These are phyloP conservation scores for Xestia ashworthii DNA, from an alignment of 2,888 invertebrate genomes.

Conservation along the genomic window DNA sequence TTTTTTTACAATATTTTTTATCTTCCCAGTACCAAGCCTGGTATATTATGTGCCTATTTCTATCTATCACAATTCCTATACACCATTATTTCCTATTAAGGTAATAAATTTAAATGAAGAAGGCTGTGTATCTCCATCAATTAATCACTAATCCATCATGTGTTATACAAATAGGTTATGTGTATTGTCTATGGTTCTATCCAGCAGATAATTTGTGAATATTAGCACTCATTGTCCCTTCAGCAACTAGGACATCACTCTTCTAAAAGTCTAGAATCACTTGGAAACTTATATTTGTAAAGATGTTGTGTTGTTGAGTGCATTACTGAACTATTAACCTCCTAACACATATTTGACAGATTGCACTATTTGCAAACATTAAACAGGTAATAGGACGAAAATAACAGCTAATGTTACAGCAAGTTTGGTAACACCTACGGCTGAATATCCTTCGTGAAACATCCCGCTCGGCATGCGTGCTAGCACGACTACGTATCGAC, in stretches of 20 bases:
- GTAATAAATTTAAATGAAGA: constrained; percentile 18
- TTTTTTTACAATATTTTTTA: not conserved
- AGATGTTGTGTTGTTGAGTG: constrained; percentile 46
- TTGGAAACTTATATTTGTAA: constrained; percentile 11
- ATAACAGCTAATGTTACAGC: constrained; percentile 46
- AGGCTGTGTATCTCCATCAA: constrained; percentile 44
- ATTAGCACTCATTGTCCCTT: constrained; percentile 21
- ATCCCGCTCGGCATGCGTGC: constrained; percentile 70
- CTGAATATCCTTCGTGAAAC: constrained; percentile 65
- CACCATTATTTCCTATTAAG: constrained; percentile 7
- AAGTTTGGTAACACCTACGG: constrained; percentile 38
- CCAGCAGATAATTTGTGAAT: constrained; percentile 35
- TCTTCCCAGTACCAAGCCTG: not conserved
- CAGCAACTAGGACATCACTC: constrained; percentile 10
- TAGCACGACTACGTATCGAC: constrained; percentile 75
- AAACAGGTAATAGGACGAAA: constrained; percentile 52
- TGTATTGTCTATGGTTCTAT: constrained; percentile 62
- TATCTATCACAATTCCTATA: not conserved
- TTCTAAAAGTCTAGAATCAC: constrained; percentile 9
- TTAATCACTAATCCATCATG: constrained; percentile 54
- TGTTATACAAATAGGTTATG: constrained; percentile 61
- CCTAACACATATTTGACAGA: constrained; percentile 60
- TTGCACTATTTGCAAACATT: constrained; percentile 69
- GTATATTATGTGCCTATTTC: not conserved
- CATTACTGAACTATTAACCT: constrained; percentile 57